Conservation (phyloP, 2,888 invertebrate genomes). For the Melanophora roralis region DNA sequence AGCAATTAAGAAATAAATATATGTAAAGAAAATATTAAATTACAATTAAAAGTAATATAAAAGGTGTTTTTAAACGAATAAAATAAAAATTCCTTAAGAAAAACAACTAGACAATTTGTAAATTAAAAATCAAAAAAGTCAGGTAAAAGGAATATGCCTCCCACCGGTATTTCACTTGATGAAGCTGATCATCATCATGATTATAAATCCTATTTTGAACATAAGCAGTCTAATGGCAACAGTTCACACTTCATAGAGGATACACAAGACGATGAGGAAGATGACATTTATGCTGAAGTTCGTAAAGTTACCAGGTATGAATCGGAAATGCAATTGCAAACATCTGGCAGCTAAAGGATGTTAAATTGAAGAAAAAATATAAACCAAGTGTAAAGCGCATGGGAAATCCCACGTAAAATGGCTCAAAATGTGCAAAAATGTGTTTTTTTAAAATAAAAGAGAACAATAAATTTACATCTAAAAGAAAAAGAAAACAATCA, state of each 20-base stretch:
- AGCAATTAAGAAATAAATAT: not conserved
- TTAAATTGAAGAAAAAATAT: too few species aligned
- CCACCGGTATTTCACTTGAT: slow-evolving; percentile 69
- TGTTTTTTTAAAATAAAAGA: too few species aligned
- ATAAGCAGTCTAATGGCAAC: slow-evolving; percentile 61
- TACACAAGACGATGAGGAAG: slow-evolving; percentile 60
- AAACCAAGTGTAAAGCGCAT: too few species aligned
- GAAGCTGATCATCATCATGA: slow-evolving; percentile 65
- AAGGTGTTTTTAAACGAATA: too few species aligned
- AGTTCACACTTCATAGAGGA: slow-evolving; percentile 53
- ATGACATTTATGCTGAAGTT: slow-evolving; percentile 66
- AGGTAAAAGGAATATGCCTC: slow-evolving; percentile 70
- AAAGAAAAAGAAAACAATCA: too few species aligned
- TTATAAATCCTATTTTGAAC: slow-evolving; percentile 65
- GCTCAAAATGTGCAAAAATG: too few species aligned
- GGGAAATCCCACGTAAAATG: too few species aligned
- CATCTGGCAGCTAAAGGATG: too few species aligned
- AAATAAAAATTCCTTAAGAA: not conserved
- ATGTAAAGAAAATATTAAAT: slow-evolving; percentile 9
- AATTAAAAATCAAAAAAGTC: not conserved
- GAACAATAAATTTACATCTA: too few species aligned
- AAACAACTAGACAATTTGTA: not conserved
- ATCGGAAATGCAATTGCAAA: too few species aligned
- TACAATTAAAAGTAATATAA: not conserved
- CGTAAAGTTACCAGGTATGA: slow-evolving; percentile 70